These are phyloP conservation scores for Leptopterna dolabrata DNA, from an alignment of 2,888 invertebrate genomes.

Conservation along the genomic window DNA sequence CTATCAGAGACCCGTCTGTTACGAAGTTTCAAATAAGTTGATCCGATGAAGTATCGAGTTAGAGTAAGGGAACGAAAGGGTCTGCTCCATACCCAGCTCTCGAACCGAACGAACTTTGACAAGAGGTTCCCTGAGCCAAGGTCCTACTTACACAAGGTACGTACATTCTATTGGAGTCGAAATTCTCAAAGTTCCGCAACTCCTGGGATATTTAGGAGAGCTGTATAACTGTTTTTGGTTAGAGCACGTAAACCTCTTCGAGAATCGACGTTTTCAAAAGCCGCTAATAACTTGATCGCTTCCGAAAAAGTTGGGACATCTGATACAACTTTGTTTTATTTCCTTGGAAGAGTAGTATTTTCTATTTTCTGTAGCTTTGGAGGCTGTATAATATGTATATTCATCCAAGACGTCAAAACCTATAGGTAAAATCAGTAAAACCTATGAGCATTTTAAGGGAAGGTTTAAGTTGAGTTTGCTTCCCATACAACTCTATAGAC, in stretches of 20 bases:
- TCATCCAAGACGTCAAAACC: too few species aligned
- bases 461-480: too few species aligned
- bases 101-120: slow-evolving; percentile 34
- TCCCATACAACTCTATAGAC: too few species aligned
- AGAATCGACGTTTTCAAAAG: not conserved
- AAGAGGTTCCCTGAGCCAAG: not conserved
- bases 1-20: not conserved
- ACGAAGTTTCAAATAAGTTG: slow-evolving; percentile 35
- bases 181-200: not conserved
- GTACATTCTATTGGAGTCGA: not conserved
- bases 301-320: too few species aligned
- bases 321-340: too few species aligned
- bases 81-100: not conserved
- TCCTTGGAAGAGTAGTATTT: too few species aligned
- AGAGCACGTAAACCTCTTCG: not conserved
- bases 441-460: too few species aligned
- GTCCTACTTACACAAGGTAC: not conserved
- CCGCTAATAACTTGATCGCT: too few species aligned
- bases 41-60: not conserved
- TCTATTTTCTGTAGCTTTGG: too few species aligned
- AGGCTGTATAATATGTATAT: too few species aligned
- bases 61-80: not conserved
- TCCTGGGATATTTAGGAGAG: not conserved
- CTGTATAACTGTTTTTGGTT: not conserved
- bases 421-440: too few species aligned